Evolutionary conservation across 2,888 invertebrate species (phyloP), one percentile per base, ranked within the genome.

Genomic region (Steinernema hermaphroditum): DNA sequence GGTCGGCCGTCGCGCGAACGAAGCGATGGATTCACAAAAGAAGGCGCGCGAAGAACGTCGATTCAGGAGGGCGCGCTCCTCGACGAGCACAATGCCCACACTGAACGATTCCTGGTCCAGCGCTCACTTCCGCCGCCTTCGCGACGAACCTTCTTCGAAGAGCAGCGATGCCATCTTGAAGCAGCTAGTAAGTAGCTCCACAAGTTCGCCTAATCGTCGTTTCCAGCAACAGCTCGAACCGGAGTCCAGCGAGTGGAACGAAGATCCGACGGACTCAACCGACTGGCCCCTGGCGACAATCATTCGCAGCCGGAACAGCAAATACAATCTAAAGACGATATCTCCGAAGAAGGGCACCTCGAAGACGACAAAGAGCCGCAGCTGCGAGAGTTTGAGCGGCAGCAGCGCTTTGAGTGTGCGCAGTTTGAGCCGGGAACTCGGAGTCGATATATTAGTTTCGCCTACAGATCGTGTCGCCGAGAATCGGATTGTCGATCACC

Each of bases 41-140:
- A 29, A 16, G 6, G 54, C 54, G 24, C 22, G n/a, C 32, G 62
- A 27, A 9, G 29, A 29, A 62, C 9, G 22, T n/a, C 9, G 16
- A 6, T 16, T 2, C 46, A 46, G 22, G n/a, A 16, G 16, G 37
- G 12, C 6, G 62, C 2, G 32, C 27, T 62, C 62, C 16, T 62
- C 62, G 62, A 27, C 29, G 34, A 62, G 62, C 62, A 62, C 62
- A 8, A 1, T 32, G 62, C 62, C 62, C 27, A 62, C 62, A 8
- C 62, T 62, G 16, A 62, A 62, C 34, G 29, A 62, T 16, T 62
- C 62, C 29, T 62, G 62, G 62, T 62, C 62, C 2, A 62, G 62
- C 27, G 16, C 62, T 19, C 62, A 62, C 29, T 62, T 32, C 27
- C 29, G 62, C 16, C 27, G 62, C 29, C 29, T 62, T 12, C 29